A percentile compares a stretch with the other conserved stretches of the same genome.
phyloP scores from a whole-genome alignment of 92 coral and sea anemone genomes.

The Zoanthus gigantus region DNA sequence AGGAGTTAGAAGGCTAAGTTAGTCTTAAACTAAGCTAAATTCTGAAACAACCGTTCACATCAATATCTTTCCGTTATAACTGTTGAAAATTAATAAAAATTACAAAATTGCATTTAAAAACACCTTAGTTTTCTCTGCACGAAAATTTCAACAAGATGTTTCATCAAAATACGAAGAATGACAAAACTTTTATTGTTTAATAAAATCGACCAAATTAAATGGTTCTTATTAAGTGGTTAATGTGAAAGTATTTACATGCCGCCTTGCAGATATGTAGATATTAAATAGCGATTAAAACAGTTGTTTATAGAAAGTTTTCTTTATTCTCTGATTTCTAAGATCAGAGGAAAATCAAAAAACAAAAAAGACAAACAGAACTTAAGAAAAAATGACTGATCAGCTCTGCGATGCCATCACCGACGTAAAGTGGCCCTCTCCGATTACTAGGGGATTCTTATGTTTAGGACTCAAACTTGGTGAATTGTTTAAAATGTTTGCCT shows the following conservation, averaged over 20 bases:
- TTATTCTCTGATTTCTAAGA: slow-evolving; percentile 31
- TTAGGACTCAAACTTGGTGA: slow-evolving; percentile 9
- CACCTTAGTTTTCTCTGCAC: background rate
- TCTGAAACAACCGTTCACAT: no score
- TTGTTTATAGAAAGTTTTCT: slow-evolving; percentile 19
- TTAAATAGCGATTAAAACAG: background rate
- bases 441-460: background rate
- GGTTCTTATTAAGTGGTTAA: slow-evolving; percentile 40
- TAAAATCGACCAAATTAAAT: slow-evolving; percentile 27
- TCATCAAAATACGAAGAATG: background rate
- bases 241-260: slow-evolving; percentile 19
- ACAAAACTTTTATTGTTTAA: slow-evolving; percentile 21
- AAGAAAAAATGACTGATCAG: background rate
- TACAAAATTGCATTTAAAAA: background rate
- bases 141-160: slow-evolving; percentile 15
- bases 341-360: slow-evolving; percentile 31
- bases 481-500: slow-evolving; percentile 74
- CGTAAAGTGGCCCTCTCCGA: slow-evolving; percentile 25
- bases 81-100: background rate
- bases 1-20: no score
- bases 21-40: no score
- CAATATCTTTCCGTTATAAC: background rate
- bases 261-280: background rate
- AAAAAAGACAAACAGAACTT: slow-evolving; percentile 18
- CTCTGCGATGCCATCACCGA: slow-evolving; percentile 25